phyloP scores from a whole-genome alignment of 2,113 vertebrate species.

The Campylorhamphus procurvoides region DNA sequence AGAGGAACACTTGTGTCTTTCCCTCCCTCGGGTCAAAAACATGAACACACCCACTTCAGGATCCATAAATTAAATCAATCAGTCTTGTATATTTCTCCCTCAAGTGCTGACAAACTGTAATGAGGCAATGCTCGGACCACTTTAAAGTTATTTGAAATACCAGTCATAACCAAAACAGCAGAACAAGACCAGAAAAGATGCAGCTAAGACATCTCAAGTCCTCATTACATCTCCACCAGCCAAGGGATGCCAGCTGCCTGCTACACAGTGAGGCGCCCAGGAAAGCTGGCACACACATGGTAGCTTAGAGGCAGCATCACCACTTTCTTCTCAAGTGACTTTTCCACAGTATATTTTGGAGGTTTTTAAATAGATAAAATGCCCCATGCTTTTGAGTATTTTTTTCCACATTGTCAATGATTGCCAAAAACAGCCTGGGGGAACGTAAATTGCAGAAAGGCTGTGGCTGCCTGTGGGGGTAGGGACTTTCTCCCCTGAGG shows the following conservation, averaged over 20 bases:
- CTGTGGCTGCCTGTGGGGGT: background rate
- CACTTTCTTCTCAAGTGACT: background rate
- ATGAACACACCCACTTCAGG: constrained; percentile 26
- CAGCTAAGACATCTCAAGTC: background rate
- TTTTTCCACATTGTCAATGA: background rate
- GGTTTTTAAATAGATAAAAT: background rate
- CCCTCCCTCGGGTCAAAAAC: background rate
- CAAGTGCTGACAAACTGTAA: constrained; percentile 24
- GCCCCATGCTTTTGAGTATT: background rate
- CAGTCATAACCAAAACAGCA: background rate
- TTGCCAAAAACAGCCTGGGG: background rate
- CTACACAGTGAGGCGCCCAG: background rate
- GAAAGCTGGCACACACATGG: background rate
- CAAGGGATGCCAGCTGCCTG: constrained; percentile 40
- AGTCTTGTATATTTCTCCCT: background rate
- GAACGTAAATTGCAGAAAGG: background rate
- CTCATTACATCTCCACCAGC: background rate
- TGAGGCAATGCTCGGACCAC: background rate
- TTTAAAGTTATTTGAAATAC: background rate
- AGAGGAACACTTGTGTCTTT: constrained; percentile 13
- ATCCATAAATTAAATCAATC: constrained; percentile 46
- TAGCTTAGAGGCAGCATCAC: background rate
- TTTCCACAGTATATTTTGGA: rapidly evolving
- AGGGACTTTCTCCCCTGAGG: background rate
- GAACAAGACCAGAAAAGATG: background rate